Evolutionary conservation across 1,140 invertebrate species (phyloP), one percentile per base, ranked within the genome.

Genomic region (Phthorimaea operculella): DNA sequence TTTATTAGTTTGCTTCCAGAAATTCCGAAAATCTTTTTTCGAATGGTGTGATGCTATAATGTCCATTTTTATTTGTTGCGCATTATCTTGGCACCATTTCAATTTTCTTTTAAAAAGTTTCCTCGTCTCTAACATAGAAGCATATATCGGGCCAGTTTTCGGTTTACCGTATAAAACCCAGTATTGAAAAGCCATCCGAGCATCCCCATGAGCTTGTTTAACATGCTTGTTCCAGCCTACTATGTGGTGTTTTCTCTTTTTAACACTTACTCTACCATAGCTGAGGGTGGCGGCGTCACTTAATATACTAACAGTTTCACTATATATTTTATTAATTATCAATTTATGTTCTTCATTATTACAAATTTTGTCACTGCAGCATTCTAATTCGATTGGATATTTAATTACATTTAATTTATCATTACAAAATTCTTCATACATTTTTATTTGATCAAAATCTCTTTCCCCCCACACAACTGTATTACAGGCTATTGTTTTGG

Each of bases 21-120:
- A 54, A 7, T 33, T 14, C 8, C n/a, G 6, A 33, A 54, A 54
- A 17, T 47, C 21, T 14, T 54, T 47, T 21, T 47, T 48, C 9
- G 5, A 16, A 15, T 48, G 42, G 3, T 14, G 9, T 14, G 44
- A n/a, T n/a, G n/a, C n/a, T n/a, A n/a, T n/a, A n/a, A n/a, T n/a
- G n/a, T n/a, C n/a, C n/a, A n/a, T n/a, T 54, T 34, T 18, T 1
- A 54, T 33, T 33, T 48, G 17, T 3, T 54, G 42, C 28, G 28
- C 12, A 16, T 39, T 33, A n/a, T 48, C 33, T 12, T 47, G 42
- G 44, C 53, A 54, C 47, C 47, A 55, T 15, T 51, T 55, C 44
- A 55, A 42, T 50, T 39, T 50, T 17, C 28, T 21, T 42, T 50
- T 55, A 50, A 55, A 55, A 9, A 1, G 15, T 8, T 18, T 39